Evolutionary conservation across 2,113 vertebrate species (phyloP).

Genomic region (Anguilla japonica): DNA sequence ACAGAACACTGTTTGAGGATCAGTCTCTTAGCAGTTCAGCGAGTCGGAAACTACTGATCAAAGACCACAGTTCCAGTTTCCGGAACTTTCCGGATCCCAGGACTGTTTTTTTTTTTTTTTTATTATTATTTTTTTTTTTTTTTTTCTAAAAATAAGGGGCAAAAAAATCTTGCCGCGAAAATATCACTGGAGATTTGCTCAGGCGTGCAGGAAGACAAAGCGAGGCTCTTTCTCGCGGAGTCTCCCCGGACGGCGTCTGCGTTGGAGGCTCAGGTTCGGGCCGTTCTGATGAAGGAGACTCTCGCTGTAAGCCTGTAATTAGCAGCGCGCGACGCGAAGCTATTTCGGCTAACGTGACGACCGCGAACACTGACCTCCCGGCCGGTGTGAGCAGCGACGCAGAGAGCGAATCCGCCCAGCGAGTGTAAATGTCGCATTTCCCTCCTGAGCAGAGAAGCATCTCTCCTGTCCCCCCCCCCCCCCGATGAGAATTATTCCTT

Average conservation of each 20-base stretch:
- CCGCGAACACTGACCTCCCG: neutral
- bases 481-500: too few relatives aligned
- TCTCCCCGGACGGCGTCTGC: neutral
- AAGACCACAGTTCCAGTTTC: neutral
- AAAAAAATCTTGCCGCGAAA: neutral
- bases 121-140: neutral
- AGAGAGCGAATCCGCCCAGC: neutral
- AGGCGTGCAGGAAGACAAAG: neutral
- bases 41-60: conserved; percentile 9
- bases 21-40: neutral
- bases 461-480: neutral
- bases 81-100: neutral
- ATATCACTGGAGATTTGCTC: neutral
- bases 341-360: neutral
- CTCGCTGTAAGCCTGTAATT: neutral
- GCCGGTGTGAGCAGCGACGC: neutral
- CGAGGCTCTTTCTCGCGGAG: neutral
- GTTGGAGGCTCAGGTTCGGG: neutral
- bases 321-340: neutral
- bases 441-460: neutral
- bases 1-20: neutral
- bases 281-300: neutral
- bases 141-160: neutral
- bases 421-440: neutral
- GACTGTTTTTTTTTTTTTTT: neutral